Evolutionary conservation across 2,888 invertebrate genomes (phyloP).

Genomic region (Abscondita cerata): DNA sequence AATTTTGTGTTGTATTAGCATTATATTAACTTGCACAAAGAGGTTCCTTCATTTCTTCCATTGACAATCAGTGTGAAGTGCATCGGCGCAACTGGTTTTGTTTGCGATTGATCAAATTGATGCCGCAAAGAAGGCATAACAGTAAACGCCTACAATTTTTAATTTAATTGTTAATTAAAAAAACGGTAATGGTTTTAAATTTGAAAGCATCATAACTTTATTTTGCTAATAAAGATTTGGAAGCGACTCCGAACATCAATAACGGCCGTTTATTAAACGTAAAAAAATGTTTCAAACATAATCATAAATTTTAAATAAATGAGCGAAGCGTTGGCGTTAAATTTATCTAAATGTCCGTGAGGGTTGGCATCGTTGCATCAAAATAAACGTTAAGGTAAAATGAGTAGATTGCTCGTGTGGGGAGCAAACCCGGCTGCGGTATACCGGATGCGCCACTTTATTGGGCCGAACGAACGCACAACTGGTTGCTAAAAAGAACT

Average conservation of each 20-base stretch:
- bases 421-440: slow-evolving; percentile 30
- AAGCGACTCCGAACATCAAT: slow-evolving; percentile 5
- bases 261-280: slow-evolving; percentile 17
- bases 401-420: slow-evolving; percentile 6
- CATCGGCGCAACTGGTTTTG: slow-evolving; percentile 2
- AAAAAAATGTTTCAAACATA: slow-evolving; percentile 26
- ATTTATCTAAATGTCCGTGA: slow-evolving; percentile 45
- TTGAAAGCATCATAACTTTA: slow-evolving; percentile 8
- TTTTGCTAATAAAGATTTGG: slow-evolving; percentile 9
- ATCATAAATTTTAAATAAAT: slow-evolving; percentile 39
- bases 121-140: no score
- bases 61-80: not conserved
- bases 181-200: not conserved
- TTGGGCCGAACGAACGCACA: slow-evolving; percentile 29
- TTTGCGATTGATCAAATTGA: no score
- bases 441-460: slow-evolving; percentile 39
- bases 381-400: slow-evolving; percentile 25
- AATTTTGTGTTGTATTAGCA: no score
- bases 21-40: no score
- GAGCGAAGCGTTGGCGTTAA: slow-evolving; percentile 45
- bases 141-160: not conserved
- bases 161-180: slow-evolving; percentile 9
- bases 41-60: no score
- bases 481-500: slow-evolving; percentile 38
- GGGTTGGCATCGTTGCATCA: slow-evolving; percentile 15